phyloP scores from a whole-genome alignment of 1,140 invertebrate genomes.

The Cyclina sinensis region DNA sequence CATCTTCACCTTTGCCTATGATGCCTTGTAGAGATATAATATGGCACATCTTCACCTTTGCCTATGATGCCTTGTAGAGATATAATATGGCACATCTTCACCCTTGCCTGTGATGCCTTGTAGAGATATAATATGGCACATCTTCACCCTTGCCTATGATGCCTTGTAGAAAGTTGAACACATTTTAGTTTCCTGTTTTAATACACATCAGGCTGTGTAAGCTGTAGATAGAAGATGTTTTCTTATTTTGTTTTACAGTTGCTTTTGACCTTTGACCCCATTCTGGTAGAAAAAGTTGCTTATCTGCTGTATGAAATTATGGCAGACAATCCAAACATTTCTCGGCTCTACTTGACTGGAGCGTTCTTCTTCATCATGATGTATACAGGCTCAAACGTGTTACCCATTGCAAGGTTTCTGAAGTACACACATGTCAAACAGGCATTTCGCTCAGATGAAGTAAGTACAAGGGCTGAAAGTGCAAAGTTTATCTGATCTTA shows the following conservation, averaged over 20 bases:
- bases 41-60: too few relatives aligned
- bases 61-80: too few relatives aligned
- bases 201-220: too few relatives aligned
- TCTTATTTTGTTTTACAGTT: conserved; percentile 88
- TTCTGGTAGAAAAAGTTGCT: conserved; percentile 97
- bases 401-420: conserved; percentile 97
- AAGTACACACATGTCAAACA: conserved; percentile 98
- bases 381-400: conserved; percentile 99
- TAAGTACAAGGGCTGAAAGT: conserved; percentile 83
- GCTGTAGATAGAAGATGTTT: too few relatives aligned
- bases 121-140: too few relatives aligned
- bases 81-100: too few relatives aligned
- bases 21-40: too few relatives aligned
- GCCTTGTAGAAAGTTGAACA: too few relatives aligned
- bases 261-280: conserved; percentile 98
- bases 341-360: conserved; percentile 97
- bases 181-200: too few relatives aligned
- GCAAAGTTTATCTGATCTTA: neutral
- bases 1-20: too few relatives aligned
- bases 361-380: conserved; percentile 99
- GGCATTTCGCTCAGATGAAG: conserved; percentile 96
- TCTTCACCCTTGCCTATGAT: too few relatives aligned
- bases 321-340: conserved; percentile 98
- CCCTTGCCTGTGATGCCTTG: too few relatives aligned
- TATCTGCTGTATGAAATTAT: conserved; percentile 95